Percentiles rank a stretch among this genome's conserved stretches.
Conservation (phyloP, 2,113 vertebrate genomes). For the Redunca redunca region DNA sequence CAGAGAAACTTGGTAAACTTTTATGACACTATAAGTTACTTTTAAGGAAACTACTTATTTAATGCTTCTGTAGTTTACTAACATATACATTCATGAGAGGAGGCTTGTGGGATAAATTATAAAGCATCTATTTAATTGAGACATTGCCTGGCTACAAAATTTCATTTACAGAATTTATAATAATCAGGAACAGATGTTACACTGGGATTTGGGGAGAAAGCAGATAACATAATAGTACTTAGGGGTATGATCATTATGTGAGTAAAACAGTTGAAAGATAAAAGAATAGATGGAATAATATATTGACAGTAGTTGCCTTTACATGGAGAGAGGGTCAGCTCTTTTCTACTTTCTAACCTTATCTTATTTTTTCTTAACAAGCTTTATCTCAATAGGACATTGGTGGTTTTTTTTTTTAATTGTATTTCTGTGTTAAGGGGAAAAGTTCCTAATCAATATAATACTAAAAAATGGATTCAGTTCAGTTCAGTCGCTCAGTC, state of each 20-base stretch:
- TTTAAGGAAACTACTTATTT: background rate
- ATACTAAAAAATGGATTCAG: background rate
- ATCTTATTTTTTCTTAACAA: background rate
- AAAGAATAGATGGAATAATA: background rate
- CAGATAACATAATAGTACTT: background rate
- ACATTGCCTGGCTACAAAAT: background rate
- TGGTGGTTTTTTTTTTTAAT: background rate
- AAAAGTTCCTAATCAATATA: background rate
- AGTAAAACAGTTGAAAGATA: background rate
- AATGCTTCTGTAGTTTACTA: background rate
- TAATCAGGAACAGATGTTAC: background rate
- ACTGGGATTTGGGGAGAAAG: background rate
- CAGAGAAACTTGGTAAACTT: slow-evolving; percentile 93
- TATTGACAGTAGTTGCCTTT: background rate
- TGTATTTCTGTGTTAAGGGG: background rate
- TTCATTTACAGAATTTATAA: background rate
- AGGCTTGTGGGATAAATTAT: background rate
- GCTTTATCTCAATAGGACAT: background rate
- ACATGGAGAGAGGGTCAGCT: background rate
- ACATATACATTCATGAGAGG: background rate
- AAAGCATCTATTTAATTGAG: background rate
- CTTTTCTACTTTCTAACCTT: background rate
- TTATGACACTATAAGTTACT: background rate
- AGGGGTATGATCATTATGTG: background rate
- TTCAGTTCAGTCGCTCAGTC: no score